A percentile compares a stretch with the other conserved stretches of the same genome.
Evolutionary conservation across 1,140 invertebrate genomes (phyloP).

Genomic region (Trypoxylus dichotomus): DNA sequence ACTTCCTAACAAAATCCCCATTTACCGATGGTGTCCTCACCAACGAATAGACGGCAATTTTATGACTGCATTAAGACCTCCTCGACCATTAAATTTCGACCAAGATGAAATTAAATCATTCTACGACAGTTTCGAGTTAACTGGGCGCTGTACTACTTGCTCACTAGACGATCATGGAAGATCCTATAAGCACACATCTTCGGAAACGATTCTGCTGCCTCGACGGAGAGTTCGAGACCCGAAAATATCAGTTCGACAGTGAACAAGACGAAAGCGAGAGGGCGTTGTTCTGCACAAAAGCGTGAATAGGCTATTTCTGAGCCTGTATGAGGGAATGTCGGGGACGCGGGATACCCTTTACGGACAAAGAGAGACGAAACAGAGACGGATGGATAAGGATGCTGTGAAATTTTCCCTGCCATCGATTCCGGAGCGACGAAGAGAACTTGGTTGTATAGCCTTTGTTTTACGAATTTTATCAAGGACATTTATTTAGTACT

Average conservation of each 20-base stretch:
- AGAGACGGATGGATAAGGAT: background rate
- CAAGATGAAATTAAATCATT: constrained; percentile 3
- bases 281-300: background rate
- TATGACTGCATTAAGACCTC: background rate
- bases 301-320: background rate
- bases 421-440: background rate
- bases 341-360: background rate
- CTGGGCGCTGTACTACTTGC: background rate
- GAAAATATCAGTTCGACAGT: background rate
- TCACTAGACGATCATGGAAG: background rate
- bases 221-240: background rate
- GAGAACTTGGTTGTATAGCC: too few species aligned
- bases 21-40: background rate
- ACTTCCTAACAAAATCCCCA: background rate
- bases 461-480: too few species aligned
- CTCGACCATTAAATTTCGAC: constrained; percentile 2
- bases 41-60: background rate
- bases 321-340: background rate
- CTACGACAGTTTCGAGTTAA: background rate
- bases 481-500: too few species aligned
- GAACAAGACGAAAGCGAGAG: background rate
- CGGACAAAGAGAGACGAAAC: background rate
- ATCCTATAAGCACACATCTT: background rate
- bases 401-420: background rate
- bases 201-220: background rate